Percentiles rank a stretch among this genome's conserved stretches.
Evolutionary conservation across 1,140 invertebrate species (phyloP).

Genomic region (Rhysida immarginata): DNA sequence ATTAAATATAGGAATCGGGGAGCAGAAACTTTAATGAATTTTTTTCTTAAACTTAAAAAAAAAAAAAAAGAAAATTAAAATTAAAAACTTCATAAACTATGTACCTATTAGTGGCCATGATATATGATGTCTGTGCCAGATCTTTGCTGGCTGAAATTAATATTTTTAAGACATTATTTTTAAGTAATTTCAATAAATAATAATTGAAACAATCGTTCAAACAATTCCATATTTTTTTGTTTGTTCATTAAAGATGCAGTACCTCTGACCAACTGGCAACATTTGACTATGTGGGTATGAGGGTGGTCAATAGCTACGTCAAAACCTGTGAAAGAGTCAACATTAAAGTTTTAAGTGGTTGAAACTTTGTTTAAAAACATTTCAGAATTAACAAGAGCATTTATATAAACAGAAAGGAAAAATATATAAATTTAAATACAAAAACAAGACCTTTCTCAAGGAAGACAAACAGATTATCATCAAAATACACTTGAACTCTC

Average conservation of each 20-base stretch:
- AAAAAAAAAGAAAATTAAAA: too few species aligned
- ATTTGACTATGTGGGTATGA: constrained; percentile 87
- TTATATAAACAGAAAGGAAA: too few species aligned
- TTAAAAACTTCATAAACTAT: too few species aligned
- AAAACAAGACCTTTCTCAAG: too few species aligned
- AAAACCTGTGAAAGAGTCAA: constrained; percentile 53
- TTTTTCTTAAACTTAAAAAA: too few species aligned
- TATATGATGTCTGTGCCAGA: constrained; percentile 90
- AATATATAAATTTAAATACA: too few species aligned
- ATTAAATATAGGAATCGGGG: too few species aligned
- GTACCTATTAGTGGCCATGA: constrained; percentile 91
- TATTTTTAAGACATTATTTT: constrained; percentile 6
- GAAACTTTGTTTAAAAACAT: too few species aligned
- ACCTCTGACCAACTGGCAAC: constrained; percentile 88
- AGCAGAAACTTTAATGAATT: too few species aligned
- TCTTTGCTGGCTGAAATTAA: constrained; percentile 82
- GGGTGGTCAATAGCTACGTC: constrained; percentile 94
- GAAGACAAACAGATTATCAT: too few species aligned
- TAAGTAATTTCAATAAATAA: neutral
- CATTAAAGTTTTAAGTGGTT: constrained; percentile 4
- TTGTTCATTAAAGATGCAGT: constrained; percentile 13
- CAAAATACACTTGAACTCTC: too few species aligned
- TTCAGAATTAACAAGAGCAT: too few species aligned
- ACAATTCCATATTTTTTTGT: neutral
- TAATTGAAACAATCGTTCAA: neutral